Evolutionary conservation across 1,140 invertebrate genomes (phyloP).

Genomic region (Ladona fulva): DNA sequence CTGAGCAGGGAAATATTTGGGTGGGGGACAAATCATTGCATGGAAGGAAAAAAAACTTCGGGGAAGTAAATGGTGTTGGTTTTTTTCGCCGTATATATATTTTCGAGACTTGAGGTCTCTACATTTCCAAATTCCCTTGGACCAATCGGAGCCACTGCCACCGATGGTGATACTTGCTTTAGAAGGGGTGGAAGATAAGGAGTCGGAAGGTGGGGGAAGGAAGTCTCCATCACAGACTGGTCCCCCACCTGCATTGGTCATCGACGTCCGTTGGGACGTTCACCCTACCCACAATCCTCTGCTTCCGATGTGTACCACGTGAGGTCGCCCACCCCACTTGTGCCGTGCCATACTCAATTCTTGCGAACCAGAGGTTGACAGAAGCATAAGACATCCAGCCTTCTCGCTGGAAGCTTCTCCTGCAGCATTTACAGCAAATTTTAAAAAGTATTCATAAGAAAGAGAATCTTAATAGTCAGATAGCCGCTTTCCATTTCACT

Average conservation of each 20-base stretch:
- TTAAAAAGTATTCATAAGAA: too few species aligned
- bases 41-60: background rate
- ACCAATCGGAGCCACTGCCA: background rate
- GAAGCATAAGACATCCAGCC: too few species aligned
- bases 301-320: background rate
- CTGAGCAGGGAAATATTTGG: conserved; percentile 2
- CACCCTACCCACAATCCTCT: background rate
- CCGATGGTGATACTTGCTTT: background rate
- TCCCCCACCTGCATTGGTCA: background rate
- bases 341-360: too few species aligned
- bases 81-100: background rate
- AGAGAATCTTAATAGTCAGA: too few species aligned
- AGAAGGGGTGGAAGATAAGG: background rate
- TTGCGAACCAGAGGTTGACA: too few species aligned
- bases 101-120: background rate
- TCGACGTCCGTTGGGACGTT: background rate
- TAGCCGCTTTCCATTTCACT: too few species aligned
- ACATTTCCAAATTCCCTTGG: too few species aligned
- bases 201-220: background rate
- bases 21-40: background rate
- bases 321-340: too few species aligned
- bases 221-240: background rate
- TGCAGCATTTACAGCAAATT: too few species aligned
- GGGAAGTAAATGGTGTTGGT: background rate
- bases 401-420: too few species aligned